Conservation (phyloP, 2,888 invertebrate species). For the Erpobdella octoculata region DNA sequence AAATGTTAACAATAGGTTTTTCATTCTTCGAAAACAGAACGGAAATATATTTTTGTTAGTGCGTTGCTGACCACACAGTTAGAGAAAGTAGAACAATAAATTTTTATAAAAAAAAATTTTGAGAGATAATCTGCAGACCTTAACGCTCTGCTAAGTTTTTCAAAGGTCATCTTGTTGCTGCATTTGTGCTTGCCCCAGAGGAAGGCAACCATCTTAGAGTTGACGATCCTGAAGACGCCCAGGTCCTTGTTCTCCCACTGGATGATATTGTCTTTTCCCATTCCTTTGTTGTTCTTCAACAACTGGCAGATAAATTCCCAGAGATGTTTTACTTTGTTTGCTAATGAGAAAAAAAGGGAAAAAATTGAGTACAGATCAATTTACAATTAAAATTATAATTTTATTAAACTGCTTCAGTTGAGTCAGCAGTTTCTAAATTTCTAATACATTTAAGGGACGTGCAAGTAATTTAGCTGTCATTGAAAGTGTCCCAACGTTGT, state of each 20-base stretch:
- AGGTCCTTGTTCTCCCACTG: constrained; percentile 56
- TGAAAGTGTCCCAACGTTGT: no score
- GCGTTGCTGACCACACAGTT: not conserved
- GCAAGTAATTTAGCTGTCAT: no score
- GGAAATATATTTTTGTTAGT: not conserved
- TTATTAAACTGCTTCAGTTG: no score
- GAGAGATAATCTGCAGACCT: constrained; percentile 40
- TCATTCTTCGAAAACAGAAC: not conserved
- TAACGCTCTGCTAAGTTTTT: constrained; percentile 83
- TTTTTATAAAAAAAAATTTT: not conserved
- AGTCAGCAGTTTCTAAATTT: no score
- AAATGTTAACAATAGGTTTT: not conserved
- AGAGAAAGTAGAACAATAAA: not conserved
- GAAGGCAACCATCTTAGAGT: constrained; percentile 75
- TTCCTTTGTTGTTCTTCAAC: constrained; percentile 11
- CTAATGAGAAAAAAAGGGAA: not conserved
- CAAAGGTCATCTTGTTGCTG: constrained; percentile 81
- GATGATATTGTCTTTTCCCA: constrained; percentile 49
- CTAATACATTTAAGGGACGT: no score
- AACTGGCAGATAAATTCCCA: constrained; percentile 32
- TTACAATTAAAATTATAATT: no score
- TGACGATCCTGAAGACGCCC: constrained; percentile 79
- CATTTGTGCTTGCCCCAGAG: constrained; percentile 78
- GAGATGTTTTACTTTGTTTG: constrained; percentile 26
- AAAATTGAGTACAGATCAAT: not conserved